A percentile compares a stretch with the other conserved stretches of the same genome.
Evolutionary conservation across 2,888 invertebrate species (phyloP).

Genomic region (Psylliodes chrysocephalus): DNA sequence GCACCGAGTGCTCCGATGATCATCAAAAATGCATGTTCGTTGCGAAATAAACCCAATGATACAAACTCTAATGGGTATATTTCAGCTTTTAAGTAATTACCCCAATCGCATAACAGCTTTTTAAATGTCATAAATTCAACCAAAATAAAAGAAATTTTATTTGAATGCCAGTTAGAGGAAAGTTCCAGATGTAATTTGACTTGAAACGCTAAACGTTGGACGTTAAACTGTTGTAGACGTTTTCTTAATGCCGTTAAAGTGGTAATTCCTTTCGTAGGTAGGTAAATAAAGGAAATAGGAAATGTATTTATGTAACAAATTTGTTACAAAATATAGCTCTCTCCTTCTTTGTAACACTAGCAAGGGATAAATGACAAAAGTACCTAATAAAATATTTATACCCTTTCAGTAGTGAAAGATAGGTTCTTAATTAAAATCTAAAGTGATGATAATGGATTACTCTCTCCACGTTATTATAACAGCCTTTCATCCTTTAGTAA

Average conservation of each 20-base stretch:
- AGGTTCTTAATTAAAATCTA: too few relatives aligned
- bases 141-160: constrained; percentile 36
- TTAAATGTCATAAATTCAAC: constrained; percentile 35
- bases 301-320: neutral
- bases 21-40: constrained; percentile 29
- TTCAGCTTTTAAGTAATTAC: constrained; percentile 39
- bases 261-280: neutral
- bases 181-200: constrained; percentile 31
- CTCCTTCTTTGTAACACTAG: too few relatives aligned
- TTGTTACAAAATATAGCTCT: too few relatives aligned
- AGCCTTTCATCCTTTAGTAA: too few relatives aligned
- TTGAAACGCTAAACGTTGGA: constrained; percentile 25
- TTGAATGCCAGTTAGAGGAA: constrained; percentile 26
- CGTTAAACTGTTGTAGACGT: constrained; percentile 14
- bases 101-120: constrained; percentile 35
- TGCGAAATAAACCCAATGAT: constrained; percentile 34
- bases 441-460: too few relatives aligned
- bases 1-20: constrained; percentile 12
- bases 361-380: too few relatives aligned
- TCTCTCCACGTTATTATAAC: too few relatives aligned
- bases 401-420: too few relatives aligned
- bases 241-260: constrained; percentile 9
- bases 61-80: constrained; percentile 36
- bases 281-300: neutral
- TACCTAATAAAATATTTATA: too few relatives aligned